Conservation (phyloP, 2,797 vertebrate genomes). For the Tarsius wallacei region DNA sequence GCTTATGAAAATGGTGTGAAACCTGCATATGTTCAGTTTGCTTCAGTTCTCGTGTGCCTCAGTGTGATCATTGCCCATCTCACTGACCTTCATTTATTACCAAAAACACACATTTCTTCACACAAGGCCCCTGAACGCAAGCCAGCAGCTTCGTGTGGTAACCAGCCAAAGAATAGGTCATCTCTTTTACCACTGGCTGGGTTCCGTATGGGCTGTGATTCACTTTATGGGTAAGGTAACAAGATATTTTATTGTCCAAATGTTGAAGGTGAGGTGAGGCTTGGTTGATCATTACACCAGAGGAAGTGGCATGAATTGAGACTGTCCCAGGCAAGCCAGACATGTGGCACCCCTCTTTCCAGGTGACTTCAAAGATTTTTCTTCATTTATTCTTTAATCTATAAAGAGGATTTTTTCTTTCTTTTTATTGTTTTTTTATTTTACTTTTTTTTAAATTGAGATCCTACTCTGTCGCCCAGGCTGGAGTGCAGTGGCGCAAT, state of each 20-base stretch:
- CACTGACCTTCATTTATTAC: neutral
- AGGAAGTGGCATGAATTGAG: neutral
- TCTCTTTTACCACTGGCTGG: neutral
- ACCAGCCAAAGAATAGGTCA: neutral
- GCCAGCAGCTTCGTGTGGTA: neutral
- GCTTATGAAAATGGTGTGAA: neutral
- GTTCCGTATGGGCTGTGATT: neutral
- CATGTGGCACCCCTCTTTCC: neutral
- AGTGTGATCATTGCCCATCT: neutral
- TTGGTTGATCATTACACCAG: neutral
- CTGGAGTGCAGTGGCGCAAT: too few relatives aligned
- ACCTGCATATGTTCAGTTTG: neutral
- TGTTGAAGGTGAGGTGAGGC: neutral
- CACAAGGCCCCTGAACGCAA: constrained; percentile 8
- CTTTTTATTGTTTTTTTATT: too few relatives aligned
- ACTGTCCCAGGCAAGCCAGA: neutral
- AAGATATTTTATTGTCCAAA: neutral
- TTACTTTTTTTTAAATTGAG: too few relatives aligned
- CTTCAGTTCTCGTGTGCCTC: neutral
- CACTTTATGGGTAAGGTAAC: neutral
- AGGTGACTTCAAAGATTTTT: neutral
- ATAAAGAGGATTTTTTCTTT: neutral
- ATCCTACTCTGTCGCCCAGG: too few relatives aligned
- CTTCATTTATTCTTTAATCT: constrained; percentile 9
- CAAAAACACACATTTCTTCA: neutral